These are phyloP conservation scores for Diplosoma virens DNA, from an alignment of 23 tunicate genomes.

Conservation along the genomic window DNA sequence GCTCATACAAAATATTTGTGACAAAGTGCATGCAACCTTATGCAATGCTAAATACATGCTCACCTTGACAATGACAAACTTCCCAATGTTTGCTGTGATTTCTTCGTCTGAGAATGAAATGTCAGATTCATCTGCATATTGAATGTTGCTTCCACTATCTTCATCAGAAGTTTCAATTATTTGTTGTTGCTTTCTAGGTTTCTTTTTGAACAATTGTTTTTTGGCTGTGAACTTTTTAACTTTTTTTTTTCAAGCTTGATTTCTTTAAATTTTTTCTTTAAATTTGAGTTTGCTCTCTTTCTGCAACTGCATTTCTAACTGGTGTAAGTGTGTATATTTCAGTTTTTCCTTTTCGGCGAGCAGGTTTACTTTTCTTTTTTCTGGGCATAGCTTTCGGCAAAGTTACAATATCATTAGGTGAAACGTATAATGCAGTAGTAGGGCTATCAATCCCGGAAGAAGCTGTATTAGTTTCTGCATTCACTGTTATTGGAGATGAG, in stretches of 20 bases:
- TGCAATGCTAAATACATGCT: no score
- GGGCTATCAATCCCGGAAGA: background rate
- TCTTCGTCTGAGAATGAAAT: constrained; percentile 8
- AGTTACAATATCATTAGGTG: no score
- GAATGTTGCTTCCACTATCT: background rate
- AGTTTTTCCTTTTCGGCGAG: constrained; percentile 1
- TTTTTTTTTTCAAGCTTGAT: no score
- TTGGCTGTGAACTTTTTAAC: no score
- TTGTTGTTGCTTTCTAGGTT: no score
- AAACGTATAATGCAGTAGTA: background rate
- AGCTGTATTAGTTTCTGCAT: no score
- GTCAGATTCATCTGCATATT: constrained; percentile 10
- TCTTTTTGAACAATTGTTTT: constrained; percentile 12
- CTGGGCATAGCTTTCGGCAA: no score
- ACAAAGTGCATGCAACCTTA: no score
- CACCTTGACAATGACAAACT: constrained; percentile 21
- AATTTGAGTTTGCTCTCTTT: background rate
- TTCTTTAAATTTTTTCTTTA: background rate
- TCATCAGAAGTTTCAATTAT: constrained; percentile 10
- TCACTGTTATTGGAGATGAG: no score
- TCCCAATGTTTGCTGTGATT: constrained; percentile 10
- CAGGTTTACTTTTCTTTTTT: background rate
- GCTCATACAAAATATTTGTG: no score
- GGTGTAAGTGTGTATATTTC: constrained; percentile 9
- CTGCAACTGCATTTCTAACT: constrained; percentile 15